Conservation (phyloP, 1,140 invertebrate species). For the Drosophila sulfurigaster region DNA sequence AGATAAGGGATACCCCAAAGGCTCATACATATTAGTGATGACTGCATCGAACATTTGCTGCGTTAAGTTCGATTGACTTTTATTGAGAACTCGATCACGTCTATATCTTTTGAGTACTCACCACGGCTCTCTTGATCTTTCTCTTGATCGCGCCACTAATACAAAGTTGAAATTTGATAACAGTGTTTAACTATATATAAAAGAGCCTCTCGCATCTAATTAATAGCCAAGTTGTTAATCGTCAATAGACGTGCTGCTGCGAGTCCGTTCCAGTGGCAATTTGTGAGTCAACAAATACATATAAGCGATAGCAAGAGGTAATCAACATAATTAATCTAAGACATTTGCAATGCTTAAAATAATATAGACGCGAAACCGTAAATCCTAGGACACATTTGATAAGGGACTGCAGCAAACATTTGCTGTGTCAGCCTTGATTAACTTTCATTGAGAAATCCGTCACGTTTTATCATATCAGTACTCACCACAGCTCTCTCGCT, state of each 20-base stretch:
- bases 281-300: conserved; percentile 25
- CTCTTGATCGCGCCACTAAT: conserved; percentile 9
- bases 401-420: too few species aligned
- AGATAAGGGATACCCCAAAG: not conserved
- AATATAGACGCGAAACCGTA: too few species aligned
- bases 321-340: too few species aligned
- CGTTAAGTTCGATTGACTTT: conserved; percentile 18
- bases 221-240: conserved; percentile 40
- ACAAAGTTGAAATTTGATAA: conserved; percentile 38
- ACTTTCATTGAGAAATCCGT: too few species aligned
- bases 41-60: not conserved
- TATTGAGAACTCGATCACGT: conserved; percentile 26
- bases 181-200: conserved; percentile 28
- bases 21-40: not conserved
- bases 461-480: too few species aligned
- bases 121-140: not conserved
- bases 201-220: conserved; percentile 25
- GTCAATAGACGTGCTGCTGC: conserved; percentile 29
- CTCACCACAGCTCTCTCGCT: not conserved
- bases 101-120: conserved; percentile 22
- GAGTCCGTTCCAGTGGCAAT: conserved; percentile 29
- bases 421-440: too few species aligned
- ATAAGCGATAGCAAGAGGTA: too few species aligned
- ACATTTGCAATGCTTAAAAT: too few species aligned
- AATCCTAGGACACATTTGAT: too few species aligned